phyloP scores from a whole-genome alignment of 2,888 invertebrate species.

The Oscheius onirici region DNA sequence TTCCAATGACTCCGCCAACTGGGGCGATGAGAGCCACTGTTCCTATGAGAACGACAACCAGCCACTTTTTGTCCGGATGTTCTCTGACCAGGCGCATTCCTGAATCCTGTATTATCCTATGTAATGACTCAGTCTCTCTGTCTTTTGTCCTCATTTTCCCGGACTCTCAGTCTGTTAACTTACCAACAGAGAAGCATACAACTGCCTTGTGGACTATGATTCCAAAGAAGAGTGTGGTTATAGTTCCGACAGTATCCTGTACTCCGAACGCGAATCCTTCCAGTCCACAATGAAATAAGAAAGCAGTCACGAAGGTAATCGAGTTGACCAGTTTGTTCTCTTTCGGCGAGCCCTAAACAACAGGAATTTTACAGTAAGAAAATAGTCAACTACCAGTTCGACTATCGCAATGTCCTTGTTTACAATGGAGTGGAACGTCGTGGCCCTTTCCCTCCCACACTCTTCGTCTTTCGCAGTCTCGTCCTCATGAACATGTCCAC shows the following conservation, averaged over 20 bases:
- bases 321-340: constrained; percentile 36
- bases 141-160: no score
- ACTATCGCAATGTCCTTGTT: constrained; percentile 28
- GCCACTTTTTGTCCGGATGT: constrained; percentile 44
- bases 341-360: constrained; percentile 14
- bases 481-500: constrained; percentile 29
- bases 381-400: constrained; percentile 1
- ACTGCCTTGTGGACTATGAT: constrained; percentile 62
- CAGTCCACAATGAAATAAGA: constrained; percentile 59
- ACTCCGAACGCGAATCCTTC: constrained; percentile 67
- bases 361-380: not conserved
- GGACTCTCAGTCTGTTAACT: not conserved
- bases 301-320: constrained; percentile 52
- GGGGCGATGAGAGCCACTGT: constrained; percentile 51
- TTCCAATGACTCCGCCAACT: constrained; percentile 58
- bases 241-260: constrained; percentile 47
- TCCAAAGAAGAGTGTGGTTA: constrained; percentile 60
- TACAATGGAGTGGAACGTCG: constrained; percentile 41
- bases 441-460: constrained; percentile 21
- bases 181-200: constrained; percentile 55
- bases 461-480: constrained; percentile 12
- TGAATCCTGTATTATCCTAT: not conserved
- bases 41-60: constrained; percentile 51
- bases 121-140: not conserved
- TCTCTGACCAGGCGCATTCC: constrained; percentile 49